Evolutionary conservation across 2,888 invertebrate species (phyloP), one percentile per base, ranked within the genome.

Genomic region (Halocaridina rubra): DNA sequence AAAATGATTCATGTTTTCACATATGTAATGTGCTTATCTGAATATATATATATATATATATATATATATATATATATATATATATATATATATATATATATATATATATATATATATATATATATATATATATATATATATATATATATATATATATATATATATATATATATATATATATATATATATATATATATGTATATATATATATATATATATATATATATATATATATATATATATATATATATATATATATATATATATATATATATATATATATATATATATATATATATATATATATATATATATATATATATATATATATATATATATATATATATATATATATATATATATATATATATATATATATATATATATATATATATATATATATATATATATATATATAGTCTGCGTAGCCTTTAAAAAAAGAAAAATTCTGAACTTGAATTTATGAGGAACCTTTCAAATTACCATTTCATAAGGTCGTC

Each of bases 101-200:
- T 67, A 67, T 27, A 67, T 67, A 67, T 67, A 67, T 67, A 67
- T 27, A 67, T 67, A 67, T 67, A 67, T 67, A 67, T 67, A 67
- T 67, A 67, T 27, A 27, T 67, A 67, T 67, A 27, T 27, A 67
- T 67, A 67, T 67, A 67, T 27, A 27, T 64, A 27, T 67, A 27
- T 67, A 67, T 67, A 27, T 27, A 67, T 67, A 67, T 67, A 67
- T 67, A 67, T 27, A 67, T 27, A 67, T 27, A 67, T 27, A 27
- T 27, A 27, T 67, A 27, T 67, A 27, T 67, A 27, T 67, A 3
- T 67, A 27, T 67, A 27, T 27, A 27, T 67, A 3, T 67, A 27
- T 27, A 27, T 67, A 27, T 67, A 0, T 67, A 27, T 24, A 67
- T 7, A 67, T 0, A 67, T 3, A 4, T 7, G 13, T 27, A 27